Evolutionary conservation across 2,888 invertebrate species (phyloP).

Genomic region (Ommatoiulus sabulosus): DNA sequence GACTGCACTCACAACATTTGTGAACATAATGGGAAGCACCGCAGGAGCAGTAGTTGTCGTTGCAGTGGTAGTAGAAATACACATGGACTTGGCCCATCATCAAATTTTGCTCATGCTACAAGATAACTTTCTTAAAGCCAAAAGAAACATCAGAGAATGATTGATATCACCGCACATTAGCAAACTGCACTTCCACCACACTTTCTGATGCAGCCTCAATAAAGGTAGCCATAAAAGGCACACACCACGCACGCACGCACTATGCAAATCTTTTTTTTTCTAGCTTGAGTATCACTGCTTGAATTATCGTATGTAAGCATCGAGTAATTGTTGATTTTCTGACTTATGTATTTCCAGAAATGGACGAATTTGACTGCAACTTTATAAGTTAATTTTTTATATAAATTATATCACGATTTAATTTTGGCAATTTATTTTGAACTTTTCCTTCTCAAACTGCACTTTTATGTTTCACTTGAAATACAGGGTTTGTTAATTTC

Average conservation of each 20-base stretch:
- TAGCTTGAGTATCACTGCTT: conserved; percentile 6
- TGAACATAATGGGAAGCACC: not conserved
- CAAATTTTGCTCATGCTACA: not conserved
- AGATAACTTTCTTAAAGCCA: conserved; percentile 12
- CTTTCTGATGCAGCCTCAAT: conserved; percentile 28
- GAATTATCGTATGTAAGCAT: not conserved
- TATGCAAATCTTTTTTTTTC: conserved; percentile 37
- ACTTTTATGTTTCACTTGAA: not conserved
- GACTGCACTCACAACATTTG: conserved; percentile 12
- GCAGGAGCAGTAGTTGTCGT: not conserved
- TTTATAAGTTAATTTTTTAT: not conserved
- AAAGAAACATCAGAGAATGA: not conserved
- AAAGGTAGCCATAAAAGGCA: not conserved
- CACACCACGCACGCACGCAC: conserved; percentile 45
- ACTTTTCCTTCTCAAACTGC: not conserved
- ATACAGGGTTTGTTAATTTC: not conserved
- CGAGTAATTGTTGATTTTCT: not conserved
- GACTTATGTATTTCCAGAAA: not conserved
- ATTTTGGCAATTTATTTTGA: conserved; percentile 1
- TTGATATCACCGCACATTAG: conserved; percentile 48
- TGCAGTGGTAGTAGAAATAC: conserved; percentile 12
- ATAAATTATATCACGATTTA: not conserved
- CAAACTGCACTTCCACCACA: conserved; percentile 33
- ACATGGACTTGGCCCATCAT: conserved; percentile 3
- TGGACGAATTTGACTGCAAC: conserved; percentile 3